These are phyloP conservation scores for Desmodus rotundus DNA, from an alignment of 2,113 vertebrate genomes.

Conservation along the genomic window DNA sequence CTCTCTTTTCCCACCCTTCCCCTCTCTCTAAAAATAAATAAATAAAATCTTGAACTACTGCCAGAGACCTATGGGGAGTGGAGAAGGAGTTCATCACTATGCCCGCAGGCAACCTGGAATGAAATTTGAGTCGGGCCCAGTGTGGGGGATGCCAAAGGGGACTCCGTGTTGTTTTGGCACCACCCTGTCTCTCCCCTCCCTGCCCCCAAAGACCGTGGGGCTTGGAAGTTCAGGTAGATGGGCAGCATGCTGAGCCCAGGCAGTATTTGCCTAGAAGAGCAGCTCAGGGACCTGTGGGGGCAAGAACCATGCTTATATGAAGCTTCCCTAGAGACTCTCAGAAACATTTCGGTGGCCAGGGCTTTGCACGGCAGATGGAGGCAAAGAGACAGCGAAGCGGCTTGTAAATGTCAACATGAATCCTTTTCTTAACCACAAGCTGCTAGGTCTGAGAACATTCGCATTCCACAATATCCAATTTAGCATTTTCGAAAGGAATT, in stretches of 20 bases:
- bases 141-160: neutral
- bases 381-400: constrained; percentile 58
- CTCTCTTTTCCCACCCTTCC: too few relatives aligned
- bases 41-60: neutral
- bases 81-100: neutral
- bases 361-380: constrained; percentile 61
- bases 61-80: neutral
- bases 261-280: neutral
- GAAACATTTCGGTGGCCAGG: constrained; percentile 19
- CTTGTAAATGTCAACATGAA: constrained; percentile 65
- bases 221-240: neutral
- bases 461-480: neutral
- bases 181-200: neutral
- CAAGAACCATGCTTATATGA: neutral
- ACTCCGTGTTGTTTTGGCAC: neutral
- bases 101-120: neutral
- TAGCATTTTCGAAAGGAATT: constrained; percentile 50
- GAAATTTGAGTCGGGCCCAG: neutral
- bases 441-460: constrained; percentile 44
- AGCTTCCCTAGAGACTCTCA: constrained; percentile 9
- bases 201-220: neutral
- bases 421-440: constrained; percentile 64
- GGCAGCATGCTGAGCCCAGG: neutral
- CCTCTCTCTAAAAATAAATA: neutral
- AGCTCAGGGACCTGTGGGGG: neutral